Evolutionary conservation across 2,797 vertebrate genomes (phyloP).

Genomic region (Dallia pectoralis): DNA sequence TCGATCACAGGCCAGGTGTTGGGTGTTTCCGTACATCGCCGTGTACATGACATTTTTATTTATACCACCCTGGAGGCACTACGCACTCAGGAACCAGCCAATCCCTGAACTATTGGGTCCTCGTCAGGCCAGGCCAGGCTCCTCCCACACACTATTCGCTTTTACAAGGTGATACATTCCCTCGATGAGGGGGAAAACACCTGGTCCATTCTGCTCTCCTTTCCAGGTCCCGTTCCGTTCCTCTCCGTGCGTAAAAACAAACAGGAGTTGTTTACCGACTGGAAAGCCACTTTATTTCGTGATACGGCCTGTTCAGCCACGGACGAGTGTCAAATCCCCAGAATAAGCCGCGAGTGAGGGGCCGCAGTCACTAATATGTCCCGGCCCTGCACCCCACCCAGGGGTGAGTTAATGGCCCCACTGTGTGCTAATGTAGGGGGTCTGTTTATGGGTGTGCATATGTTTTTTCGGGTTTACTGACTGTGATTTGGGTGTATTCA

Average conservation of each 20-base stretch:
- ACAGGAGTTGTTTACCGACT: conserved; percentile 64
- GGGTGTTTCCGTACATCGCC: conserved; percentile 27
- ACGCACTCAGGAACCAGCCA: conserved; percentile 44
- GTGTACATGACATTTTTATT: conserved; percentile 21
- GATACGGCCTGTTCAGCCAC: conserved; percentile 58
- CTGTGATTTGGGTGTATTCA: conserved; percentile 27
- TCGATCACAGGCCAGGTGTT: conserved; percentile 45
- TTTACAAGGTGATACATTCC: conserved; percentile 81
- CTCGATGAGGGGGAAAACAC: conserved; percentile 69
- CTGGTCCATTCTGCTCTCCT: conserved; percentile 45
- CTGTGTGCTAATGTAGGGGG: conserved; percentile 56
- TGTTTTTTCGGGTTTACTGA: conserved; percentile 42
- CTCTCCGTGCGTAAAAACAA: conserved; percentile 72
- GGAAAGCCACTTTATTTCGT: conserved; percentile 67
- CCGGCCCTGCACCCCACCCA: conserved; percentile 63
- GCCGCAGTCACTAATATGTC: conserved; percentile 57
- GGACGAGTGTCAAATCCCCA: conserved; percentile 55
- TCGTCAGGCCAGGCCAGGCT: conserved; percentile 36
- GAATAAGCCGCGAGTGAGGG: conserved; percentile 67
- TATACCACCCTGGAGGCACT: conserved; percentile 38
- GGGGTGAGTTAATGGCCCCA: conserved; percentile 49
- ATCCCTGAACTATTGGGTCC: conserved; percentile 53
- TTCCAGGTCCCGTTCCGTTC: conserved; percentile 41
- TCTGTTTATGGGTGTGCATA: conserved; percentile 53
- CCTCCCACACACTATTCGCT: conserved; percentile 57